Base-by-base conservation (phyloP, 2,113 vertebrate genomes). In the Gymnocephalus cernua region DNA sequence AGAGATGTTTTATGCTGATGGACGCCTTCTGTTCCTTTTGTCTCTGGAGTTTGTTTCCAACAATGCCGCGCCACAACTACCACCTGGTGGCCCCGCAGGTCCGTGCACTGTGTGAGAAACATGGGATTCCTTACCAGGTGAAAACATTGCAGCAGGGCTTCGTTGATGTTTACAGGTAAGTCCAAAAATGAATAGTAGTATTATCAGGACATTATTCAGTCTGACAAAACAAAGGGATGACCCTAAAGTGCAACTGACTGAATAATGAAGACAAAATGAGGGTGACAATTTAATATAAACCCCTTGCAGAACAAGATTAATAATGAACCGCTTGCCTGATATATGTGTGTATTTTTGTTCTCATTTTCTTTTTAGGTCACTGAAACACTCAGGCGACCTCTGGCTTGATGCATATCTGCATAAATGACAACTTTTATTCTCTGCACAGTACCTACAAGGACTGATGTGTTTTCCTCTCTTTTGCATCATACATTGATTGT, bases 391-490 rank as follows among this genome's bases (percentile, higher is more conserved):
- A 12, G 98, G 98, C 73, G 91, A 96, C 6, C 95, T 99, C 1
- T 99, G 98, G 97, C 95, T 98, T 77, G 97, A 99, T 15, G 98
- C 98, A 15, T 99, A 99, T 94, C 97, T 98, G 80, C 95, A 99
- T 89, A 99, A 98, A 90, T 99, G 95, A 98, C 18, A 32, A 47
- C 18, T 47, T 50, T 19, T 5, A 48, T 51, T 65, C 10, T 21
- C 16, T 21, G 35, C 19, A 27, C 1, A 21, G 53, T 13, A 45
- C n/a, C 44, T 50, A 29, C 11, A 77, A 29, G 50, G 38, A 75
- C 18, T 13, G 25, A 57, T 23, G 16, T 57, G 38, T 14, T 74
- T 59, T 58, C 23, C 68, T 25, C 18, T 74, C 56, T 35, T 57
- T 14, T 69, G 41, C 68, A 70, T 21, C 44, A 69, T 56, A 32